A percentile compares a stretch with the other conserved stretches of the same genome.
Evolutionary conservation across 2,888 invertebrate species (phyloP).

Genomic region (Euzetes globulus): DNA sequence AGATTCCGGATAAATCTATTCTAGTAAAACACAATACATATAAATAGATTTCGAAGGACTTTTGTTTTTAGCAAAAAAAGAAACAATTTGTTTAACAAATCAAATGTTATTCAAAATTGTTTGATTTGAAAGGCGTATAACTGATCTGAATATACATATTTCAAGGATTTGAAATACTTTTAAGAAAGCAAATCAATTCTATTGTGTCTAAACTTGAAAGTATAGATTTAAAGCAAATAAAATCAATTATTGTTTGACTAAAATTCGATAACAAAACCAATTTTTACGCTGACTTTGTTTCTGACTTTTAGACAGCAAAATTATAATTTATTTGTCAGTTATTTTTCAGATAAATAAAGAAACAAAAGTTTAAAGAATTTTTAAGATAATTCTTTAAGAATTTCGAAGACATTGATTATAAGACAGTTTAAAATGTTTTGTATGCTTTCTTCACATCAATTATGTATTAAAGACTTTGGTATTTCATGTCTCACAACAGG

Average conservation of each 20-base stretch:
- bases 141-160: not conserved
- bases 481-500: not conserved
- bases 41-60: not conserved
- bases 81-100: conserved; percentile 6
- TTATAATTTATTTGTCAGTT: not conserved
- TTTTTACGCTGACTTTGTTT: not conserved
- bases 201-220: not conserved
- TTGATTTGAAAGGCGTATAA: not conserved
- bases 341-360: not conserved
- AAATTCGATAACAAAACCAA: not conserved
- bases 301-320: not conserved
- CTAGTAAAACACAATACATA: not conserved
- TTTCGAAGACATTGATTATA: too few relatives aligned
- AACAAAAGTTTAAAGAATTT: not conserved
- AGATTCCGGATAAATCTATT: not conserved
- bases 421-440: too few relatives aligned
- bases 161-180: not conserved
- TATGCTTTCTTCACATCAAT: not conserved
- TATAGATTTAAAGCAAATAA: not conserved
- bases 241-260: not conserved
- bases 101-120: not conserved
- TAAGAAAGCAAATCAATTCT: not conserved
- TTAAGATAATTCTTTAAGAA: too few relatives aligned
- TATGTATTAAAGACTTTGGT: not conserved
- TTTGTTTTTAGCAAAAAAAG: not conserved